Percentiles rank a stretch among this genome's conserved stretches.
phyloP scores from a whole-genome alignment of 2,888 invertebrate genomes.

The Hydrotaea diabolus region DNA sequence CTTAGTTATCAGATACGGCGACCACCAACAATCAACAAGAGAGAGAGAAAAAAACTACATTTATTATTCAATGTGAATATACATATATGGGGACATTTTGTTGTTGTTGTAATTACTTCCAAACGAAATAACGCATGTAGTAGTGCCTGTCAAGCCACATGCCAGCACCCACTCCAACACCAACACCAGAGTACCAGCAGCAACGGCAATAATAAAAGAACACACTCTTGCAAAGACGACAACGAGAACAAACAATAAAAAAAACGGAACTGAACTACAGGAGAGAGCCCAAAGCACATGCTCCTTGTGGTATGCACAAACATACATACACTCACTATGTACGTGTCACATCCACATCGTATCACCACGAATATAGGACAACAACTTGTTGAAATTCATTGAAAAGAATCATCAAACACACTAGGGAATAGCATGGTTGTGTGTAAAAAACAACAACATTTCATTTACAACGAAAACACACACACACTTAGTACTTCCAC shows the following conservation, averaged over 20 bases:
- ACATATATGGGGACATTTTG: neutral
- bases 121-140: conserved; percentile 23
- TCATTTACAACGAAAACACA: conserved; percentile 10
- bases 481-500: neutral
- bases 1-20: conserved; percentile 19
- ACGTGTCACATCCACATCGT: neutral
- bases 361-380: conserved; percentile 53
- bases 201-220: neutral
- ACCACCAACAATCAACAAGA: neutral
- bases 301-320: neutral
- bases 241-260: neutral
- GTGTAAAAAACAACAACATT: conserved; percentile 11
- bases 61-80: neutral
- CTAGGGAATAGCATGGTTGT: conserved; percentile 3
- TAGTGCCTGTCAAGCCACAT: conserved; percentile 49
- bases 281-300: neutral
- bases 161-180: conserved; percentile 4
- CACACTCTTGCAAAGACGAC: neutral
- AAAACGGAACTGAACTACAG: conserved; percentile 2
- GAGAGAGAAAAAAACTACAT: neutral
- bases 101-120: conserved; percentile 33
- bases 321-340: neutral
- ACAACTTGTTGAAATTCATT: conserved; percentile 65
- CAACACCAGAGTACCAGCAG: neutral
- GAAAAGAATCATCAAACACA: conserved; percentile 28